These are phyloP conservation scores for Diploptera punctata DNA, from an alignment of 2,888 invertebrate genomes.

Conservation along the genomic window DNA sequence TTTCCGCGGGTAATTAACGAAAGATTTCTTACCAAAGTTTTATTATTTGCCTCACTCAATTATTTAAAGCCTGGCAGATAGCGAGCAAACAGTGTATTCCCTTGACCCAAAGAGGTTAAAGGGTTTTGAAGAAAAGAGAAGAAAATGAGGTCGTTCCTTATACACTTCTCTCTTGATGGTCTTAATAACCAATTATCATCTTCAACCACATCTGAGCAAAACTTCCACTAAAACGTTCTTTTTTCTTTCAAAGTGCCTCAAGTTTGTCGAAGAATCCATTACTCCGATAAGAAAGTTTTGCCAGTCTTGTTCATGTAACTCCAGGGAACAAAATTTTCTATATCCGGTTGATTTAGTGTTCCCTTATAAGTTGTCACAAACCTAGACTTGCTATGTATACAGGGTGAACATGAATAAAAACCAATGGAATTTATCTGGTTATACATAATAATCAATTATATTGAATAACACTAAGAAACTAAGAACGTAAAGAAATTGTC, in stretches of 20 bases:
- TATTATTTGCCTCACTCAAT: neutral
- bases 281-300: slow-evolving; percentile 18
- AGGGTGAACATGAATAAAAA: too few species aligned
- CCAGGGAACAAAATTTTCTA: slow-evolving; percentile 4
- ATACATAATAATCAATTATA: too few species aligned
- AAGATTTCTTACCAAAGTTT: neutral
- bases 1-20: neutral
- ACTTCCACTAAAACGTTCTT: slow-evolving; percentile 7
- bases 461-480: too few species aligned
- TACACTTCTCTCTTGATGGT: neutral
- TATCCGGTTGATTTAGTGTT: slow-evolving; percentile 4
- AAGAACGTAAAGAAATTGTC: too few species aligned
- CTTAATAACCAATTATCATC: slow-evolving; percentile 13
- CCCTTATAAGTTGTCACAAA: neutral
- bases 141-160: neutral
- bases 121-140: neutral
- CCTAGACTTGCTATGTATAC: too few species aligned
- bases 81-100: neutral
- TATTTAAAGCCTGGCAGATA: neutral
- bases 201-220: slow-evolving; percentile 6
- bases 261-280: neutral
- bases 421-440: too few species aligned
- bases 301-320: neutral
- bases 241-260: neutral
- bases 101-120: neutral